Evolutionary conservation across 2,113 vertebrate species (phyloP), one percentile per base, ranked within the genome.

Genomic region (Zapus hudsonius): DNA sequence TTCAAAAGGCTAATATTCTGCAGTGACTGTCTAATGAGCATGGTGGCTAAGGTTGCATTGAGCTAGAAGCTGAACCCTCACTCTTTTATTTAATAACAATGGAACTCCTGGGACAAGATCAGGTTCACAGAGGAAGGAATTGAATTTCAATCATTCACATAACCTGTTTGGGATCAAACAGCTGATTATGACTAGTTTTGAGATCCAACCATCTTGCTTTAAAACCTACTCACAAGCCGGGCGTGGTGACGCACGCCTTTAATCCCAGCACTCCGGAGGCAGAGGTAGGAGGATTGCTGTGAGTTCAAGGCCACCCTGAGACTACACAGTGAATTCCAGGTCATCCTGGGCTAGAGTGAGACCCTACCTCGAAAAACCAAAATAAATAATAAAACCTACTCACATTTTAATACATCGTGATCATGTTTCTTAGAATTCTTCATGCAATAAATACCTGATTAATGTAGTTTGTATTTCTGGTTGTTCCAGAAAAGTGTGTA

Each of bases 11-110:
- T 70, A 23, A 67, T 40, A 61, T 69, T 87, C 52, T 84, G 42
- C 69, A 83, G 84, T 42, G 74, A 40, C 8, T 81, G 44, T 22
- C 4, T 73, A 44, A 81, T n/a, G 76, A 73, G 7, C 15, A 80
- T 64, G 63, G 40, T 76, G 17, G 11, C 2, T 59, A 52, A 74
- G 9, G 36, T 69, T 59, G 36, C 44, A 69, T 82, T 78, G 40
- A 61, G 20, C 12, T 76, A 40, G 3, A 13, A 10, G 23, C 16
- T 78, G n/a, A 86, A 42, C 22, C 4, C 36, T 82, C 44, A 59
- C 42, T 76, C 83, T 87, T 40, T 89, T 27, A 47, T 55, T 84
- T 95, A 83, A 91, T 44, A 91, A 73, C 31, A 13, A 36, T 81
- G 82, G 84, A 92, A 82, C 42, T 40, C 20, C 31, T 42, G n/a